Evolutionary conservation across 2,113 vertebrate species (phyloP), one percentile per base, ranked within the genome.

Genomic region (Zootoca vivipara): DNA sequence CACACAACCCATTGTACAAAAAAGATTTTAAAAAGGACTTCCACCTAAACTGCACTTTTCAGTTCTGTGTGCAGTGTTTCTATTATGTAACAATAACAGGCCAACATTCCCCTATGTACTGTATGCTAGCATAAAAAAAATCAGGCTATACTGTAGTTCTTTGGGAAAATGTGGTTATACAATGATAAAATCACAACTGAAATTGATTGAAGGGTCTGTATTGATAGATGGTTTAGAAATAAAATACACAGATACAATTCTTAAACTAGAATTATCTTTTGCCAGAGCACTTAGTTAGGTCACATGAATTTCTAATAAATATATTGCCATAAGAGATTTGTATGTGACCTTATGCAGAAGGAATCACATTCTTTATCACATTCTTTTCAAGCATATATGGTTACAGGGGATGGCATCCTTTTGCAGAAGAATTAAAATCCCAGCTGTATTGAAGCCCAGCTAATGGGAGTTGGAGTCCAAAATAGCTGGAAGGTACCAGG

Each of bases 1-100:
- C 1, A 15, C 84, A 81, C 83, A 82, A 46, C 65, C 90, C 88
- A 69, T 78, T 92, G 58, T 80, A 1, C 35, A 30, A 56, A 90
- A 86, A 8, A 8, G 10, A 65, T 35, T 42, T 74, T 58, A 64
- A 12, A 83, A 83, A 46, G 7, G 28, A 40, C 28, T 77, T 77
- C 62, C 30, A 78, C 20, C 77, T 38, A 78, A 20, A 30, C 26
- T 62, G 7, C 4, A 35, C 40, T 69, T 69, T 62, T 86, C 20
- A 69, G 18, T 42, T 78, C n/a, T 86, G 33, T 26, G 15, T 62
- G 6, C 38, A 38, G 38, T 74, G 75, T 38, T 46, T 65, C 33
- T 78, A 8, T n/a, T 42, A 2, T 40, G 16, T n/a, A 78, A 82
- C 2, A 1, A 35, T 33, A 62, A 62, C 5, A 62, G 7, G 62